A percentile compares a stretch with the other conserved stretches of the same genome.
These are phyloP conservation scores for Talpa occidentalis DNA, from an alignment of 2,113 vertebrate genomes.

Conservation along the genomic window DNA sequence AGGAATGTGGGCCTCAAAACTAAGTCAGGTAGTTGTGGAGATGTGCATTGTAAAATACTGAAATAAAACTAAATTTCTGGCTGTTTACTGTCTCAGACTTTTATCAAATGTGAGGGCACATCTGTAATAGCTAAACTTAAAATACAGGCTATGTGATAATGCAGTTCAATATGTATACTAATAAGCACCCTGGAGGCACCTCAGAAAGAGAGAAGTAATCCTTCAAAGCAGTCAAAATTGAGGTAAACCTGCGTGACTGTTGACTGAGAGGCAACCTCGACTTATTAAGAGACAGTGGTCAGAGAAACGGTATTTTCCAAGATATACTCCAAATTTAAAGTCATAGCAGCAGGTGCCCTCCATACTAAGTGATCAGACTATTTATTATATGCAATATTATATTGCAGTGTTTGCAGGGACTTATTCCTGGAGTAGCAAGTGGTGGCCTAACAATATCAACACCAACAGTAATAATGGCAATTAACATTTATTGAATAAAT, in stretches of 20 bases:
- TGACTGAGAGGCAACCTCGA: not conserved
- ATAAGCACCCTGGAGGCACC: not conserved
- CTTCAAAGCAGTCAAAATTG: not conserved
- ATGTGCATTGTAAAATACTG: not conserved
- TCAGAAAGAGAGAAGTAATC: not conserved
- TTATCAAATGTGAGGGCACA: not conserved
- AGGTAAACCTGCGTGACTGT: not conserved
- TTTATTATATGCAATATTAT: too few relatives aligned
- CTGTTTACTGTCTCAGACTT: not conserved
- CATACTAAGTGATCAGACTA: not conserved
- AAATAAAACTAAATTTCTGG: slow-evolving; percentile 13
- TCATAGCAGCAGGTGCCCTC: not conserved
- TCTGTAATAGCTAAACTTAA: not conserved
- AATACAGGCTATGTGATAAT: not conserved
- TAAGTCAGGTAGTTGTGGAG: not conserved
- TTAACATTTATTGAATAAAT: not conserved
- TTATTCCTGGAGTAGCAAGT: not conserved
- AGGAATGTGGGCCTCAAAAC: not conserved
- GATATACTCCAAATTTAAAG: not conserved
- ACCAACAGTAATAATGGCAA: not conserved
- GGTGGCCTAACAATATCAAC: not conserved
- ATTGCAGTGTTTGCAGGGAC: not conserved
- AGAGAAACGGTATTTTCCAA: not conserved
- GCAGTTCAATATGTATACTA: not conserved
- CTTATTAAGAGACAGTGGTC: not conserved